Evolutionary conservation across 1,140 invertebrate species (phyloP).

Genomic region (Tetragnatha versicolor): DNA sequence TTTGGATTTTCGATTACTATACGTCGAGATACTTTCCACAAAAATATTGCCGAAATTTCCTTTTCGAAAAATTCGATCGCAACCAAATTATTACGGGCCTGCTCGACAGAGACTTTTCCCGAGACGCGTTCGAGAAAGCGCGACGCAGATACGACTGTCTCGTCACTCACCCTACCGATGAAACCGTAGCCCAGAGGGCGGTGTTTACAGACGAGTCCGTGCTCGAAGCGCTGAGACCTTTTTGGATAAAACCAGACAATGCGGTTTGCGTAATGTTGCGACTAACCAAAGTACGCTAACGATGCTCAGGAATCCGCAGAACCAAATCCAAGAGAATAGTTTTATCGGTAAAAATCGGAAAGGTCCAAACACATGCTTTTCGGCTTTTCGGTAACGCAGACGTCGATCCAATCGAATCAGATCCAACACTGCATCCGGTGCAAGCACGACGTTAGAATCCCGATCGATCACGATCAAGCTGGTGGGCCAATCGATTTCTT

Average conservation of each 20-base stretch:
- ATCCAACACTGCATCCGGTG: not conserved
- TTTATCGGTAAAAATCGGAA: not conserved
- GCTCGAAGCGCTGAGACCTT: not conserved
- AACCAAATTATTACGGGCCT: not conserved
- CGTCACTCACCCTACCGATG: accelerated
- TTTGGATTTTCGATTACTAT: conserved; percentile 6
- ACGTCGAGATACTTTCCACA: not conserved
- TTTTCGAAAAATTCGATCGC: not conserved
- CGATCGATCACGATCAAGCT: not conserved
- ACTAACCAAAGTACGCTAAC: not conserved
- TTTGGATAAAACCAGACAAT: not conserved
- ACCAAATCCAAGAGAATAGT: not conserved
- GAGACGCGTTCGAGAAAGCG: not conserved
- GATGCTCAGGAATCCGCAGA: not conserved
- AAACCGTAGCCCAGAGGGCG: not conserved
- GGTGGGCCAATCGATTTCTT: not conserved
- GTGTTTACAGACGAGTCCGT: not conserved
- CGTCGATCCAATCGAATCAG: not conserved
- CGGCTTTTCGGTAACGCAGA: not conserved
- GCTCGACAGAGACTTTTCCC: not conserved
- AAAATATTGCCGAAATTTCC: conserved; percentile 4
- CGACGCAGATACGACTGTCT: not conserved
- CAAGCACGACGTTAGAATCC: not conserved
- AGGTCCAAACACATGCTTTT: not conserved
- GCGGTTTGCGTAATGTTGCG: not conserved